Base-by-base conservation (phyloP, 2,888 invertebrate species). In the Papilio protenor region DNA sequence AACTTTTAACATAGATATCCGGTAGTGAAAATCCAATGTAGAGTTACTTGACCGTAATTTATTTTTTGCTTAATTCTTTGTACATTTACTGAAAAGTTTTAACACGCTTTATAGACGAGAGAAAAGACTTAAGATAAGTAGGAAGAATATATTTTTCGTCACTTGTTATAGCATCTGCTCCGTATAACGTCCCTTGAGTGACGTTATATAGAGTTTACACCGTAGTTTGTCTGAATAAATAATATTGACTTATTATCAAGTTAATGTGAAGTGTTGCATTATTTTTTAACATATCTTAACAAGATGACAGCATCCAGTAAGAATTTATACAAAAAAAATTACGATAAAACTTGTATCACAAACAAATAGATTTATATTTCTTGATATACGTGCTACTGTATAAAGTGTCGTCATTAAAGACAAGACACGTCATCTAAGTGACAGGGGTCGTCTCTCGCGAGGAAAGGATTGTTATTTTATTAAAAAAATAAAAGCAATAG, bases 401-500 rank as follows among this genome's bases (percentile, higher is more conserved):
- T 83, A 83, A 61, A 76, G 75, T 79, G 77, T 80, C 81, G 76
- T 79, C 80, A 84, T 84, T 84, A 85, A 84, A 82, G 82, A 82
- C 81, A 81, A 82, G 81, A 83, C 83, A 84, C 83, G 83, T 82
- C 81, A 78, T 81, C 82, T 81, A 81, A 83, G 82, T 84, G 85
- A 84, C 85, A 85, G 79, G 83, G 85, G 85, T 84, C 81, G 82
- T 82, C 79, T 81, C 81, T 80, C 81, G 76, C 77, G 77, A 73
- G 76, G 80, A 78, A 80, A 82, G 83, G 84, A 85, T 82, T 84
- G 83, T 84, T 81, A 83, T 92, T 92, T 92, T 92, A 87, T 91
- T 90, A 84, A 91, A 90, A 88, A 92, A 93, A 93, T 92, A 92
- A 86, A 84, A 80, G 83, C 82, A 81, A 81, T 83, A 81, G 82